Conservation (phyloP, 2,888 invertebrate genomes). For the Andrena trimmerana region DNA sequence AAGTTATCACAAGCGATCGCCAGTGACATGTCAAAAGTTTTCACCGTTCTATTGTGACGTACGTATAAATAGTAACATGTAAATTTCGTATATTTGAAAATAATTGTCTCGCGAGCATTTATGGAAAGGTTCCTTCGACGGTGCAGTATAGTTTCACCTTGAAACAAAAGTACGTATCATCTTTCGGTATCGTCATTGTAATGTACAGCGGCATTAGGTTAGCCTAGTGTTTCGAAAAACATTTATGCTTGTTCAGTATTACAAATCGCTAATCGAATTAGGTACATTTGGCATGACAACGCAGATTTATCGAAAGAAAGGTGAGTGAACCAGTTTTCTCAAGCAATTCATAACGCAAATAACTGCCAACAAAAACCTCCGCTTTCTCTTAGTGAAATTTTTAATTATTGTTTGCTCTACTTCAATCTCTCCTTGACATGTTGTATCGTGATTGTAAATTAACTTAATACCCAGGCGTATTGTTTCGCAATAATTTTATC, state of each 20-base stretch:
- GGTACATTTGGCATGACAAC: constrained; percentile 29
- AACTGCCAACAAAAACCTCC: neutral
- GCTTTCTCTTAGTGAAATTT: neutral
- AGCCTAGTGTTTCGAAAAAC: constrained; percentile 22
- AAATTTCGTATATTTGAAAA: constrained; percentile 29
- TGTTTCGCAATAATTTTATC: neutral
- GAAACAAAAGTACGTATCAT: neutral
- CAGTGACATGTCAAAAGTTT: constrained; percentile 24
- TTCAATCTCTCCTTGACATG: neutral
- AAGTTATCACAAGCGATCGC: neutral
- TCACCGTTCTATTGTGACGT: neutral
- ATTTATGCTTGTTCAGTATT: constrained; percentile 7
- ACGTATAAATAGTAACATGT: neutral
- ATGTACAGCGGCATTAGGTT: constrained; percentile 13
- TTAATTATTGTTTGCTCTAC: neutral
- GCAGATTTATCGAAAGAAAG: constrained; percentile 16
- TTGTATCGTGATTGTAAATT: neutral
- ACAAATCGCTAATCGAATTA: constrained; percentile 31
- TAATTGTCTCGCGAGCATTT: neutral
- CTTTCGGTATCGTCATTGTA: neutral
- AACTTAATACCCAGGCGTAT: neutral
- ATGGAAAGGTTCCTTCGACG: neutral
- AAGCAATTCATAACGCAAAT: neutral
- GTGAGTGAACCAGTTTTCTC: neutral
- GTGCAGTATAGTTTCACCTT: neutral